Evolutionary conservation across 2,888 invertebrate genomes (phyloP).

Genomic region (Apamea crenata): DNA sequence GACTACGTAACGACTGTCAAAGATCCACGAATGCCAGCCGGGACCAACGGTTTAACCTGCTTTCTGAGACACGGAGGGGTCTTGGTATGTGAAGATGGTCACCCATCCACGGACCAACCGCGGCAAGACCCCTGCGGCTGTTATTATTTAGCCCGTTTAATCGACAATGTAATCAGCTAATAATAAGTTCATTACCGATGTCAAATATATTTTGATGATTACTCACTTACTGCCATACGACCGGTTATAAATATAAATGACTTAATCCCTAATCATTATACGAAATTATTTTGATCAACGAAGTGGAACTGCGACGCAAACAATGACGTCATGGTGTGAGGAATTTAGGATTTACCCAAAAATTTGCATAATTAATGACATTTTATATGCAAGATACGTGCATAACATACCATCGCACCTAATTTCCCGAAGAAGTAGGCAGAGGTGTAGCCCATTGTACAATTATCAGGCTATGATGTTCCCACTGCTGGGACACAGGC

Average conservation of each 20-base stretch:
- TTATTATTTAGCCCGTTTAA: background rate
- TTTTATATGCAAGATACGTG: background rate
- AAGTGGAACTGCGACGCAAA: constrained; percentile 17
- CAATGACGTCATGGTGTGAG: constrained; percentile 10
- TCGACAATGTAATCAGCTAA: background rate
- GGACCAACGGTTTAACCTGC: too few relatives aligned
- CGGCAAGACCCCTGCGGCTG: too few relatives aligned
- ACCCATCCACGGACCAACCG: too few relatives aligned
- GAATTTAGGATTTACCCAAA: background rate
- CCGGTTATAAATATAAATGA: constrained; percentile 22
- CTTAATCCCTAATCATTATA: background rate
- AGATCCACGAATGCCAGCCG: too few relatives aligned
- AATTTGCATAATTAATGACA: background rate
- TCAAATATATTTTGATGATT: background rate
- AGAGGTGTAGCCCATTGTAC: background rate
- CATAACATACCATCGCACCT: background rate
- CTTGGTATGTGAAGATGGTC: too few relatives aligned
- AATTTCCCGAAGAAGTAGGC: background rate
- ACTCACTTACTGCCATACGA: background rate
- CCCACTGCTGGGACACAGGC: too few relatives aligned
- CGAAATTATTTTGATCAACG: constrained; percentile 1
- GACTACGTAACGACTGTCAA: too few relatives aligned
- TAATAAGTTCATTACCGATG: constrained; percentile 9
- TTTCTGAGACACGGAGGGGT: too few relatives aligned
- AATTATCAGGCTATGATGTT: too few relatives aligned